A percentile compares a stretch with the other conserved stretches of the same genome.
Conservation (phyloP, 2,888 invertebrate genomes). For the Daptonema setosum region DNA sequence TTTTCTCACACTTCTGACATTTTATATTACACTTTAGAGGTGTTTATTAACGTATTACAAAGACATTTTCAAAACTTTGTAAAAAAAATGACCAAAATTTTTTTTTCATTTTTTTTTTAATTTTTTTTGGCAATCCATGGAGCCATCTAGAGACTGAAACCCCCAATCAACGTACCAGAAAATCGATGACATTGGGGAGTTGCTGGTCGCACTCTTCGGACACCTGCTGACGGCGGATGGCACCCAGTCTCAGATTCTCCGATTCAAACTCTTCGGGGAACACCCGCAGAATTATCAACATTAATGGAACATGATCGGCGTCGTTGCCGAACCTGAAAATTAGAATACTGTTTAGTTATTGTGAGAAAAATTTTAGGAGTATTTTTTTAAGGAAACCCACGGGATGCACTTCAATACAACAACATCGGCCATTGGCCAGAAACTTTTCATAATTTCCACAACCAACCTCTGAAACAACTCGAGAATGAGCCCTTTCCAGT, state of each 20-base stretch:
- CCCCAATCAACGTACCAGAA: constrained; percentile 8
- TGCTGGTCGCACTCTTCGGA: constrained; percentile 40
- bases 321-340: constrained; percentile 27
- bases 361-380: no score
- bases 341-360: no score
- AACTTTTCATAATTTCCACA: no score
- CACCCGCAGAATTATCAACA: constrained; percentile 73
- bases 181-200: not conserved
- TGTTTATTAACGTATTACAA: no score
- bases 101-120: not conserved
- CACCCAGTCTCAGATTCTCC: constrained; percentile 44
- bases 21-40: no score
- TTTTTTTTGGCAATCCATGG: no score
- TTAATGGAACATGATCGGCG: constrained; percentile 44
- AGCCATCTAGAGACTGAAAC: not conserved
- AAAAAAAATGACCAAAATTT: no score
- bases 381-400: no score
- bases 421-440: no score
- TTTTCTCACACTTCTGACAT: no score
- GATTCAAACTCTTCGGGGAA: constrained; percentile 67
- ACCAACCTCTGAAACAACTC: constrained; percentile 60
- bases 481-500: constrained; percentile 67
- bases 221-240: constrained; percentile 66
- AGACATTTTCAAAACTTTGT: no score
- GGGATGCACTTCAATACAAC: no score